Percentiles rank a stretch among this genome's conserved stretches.
phyloP scores from a whole-genome alignment of 2,888 invertebrate species.

The Andrena marginata region DNA sequence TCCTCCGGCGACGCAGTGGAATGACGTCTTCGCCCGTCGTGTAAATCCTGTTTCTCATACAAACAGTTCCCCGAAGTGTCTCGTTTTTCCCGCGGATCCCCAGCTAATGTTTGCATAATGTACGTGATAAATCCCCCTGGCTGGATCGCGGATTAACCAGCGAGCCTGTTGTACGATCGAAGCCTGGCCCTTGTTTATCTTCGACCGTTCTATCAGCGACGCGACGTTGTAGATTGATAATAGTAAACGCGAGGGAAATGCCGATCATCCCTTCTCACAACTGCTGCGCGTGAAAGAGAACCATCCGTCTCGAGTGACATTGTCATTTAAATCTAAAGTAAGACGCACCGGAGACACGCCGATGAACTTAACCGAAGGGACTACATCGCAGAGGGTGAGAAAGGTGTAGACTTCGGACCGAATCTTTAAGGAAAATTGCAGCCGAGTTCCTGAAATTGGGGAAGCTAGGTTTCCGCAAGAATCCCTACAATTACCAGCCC shows the following conservation, averaged over 20 bases:
- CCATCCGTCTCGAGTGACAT: too few relatives aligned
- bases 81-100: constrained; percentile 21
- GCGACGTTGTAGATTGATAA: constrained; percentile 53
- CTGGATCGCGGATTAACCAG: constrained; percentile 75
- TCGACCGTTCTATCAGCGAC: constrained; percentile 28
- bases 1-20: constrained; percentile 7
- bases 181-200: constrained; percentile 61
- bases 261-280: neutral
- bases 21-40: neutral
- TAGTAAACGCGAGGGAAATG: constrained; percentile 29
- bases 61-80: constrained; percentile 1
- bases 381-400: too few relatives aligned
- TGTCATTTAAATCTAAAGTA: too few relatives aligned
- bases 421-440: too few relatives aligned
- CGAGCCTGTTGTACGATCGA: constrained; percentile 63
- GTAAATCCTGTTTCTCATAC: constrained; percentile 24
- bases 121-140: constrained; percentile 62
- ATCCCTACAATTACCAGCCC: too few relatives aligned
- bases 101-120: constrained; percentile 64
- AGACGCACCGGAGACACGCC: too few relatives aligned
- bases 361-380: too few relatives aligned
- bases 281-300: too few relatives aligned
- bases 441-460: too few relatives aligned
- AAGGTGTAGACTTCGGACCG: too few relatives aligned
- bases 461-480: too few relatives aligned